Evolutionary conservation across 2,113 vertebrate species (phyloP).

Genomic region (Brachyhypopomus gauderio): DNA sequence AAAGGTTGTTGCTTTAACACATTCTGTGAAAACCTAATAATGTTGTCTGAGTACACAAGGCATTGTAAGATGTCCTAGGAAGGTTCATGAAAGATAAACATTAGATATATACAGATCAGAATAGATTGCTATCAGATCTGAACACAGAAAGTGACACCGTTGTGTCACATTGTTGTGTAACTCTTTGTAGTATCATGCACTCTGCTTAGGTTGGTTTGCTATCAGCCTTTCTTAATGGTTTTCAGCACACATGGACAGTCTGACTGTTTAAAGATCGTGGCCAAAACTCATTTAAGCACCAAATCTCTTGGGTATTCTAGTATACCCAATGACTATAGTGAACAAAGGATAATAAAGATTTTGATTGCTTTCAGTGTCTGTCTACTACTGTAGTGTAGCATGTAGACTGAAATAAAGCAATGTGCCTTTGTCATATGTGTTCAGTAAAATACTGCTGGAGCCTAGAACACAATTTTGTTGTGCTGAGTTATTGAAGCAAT

Average conservation of each 20-base stretch:
- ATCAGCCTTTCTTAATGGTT: background rate
- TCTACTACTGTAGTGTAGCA: too few relatives aligned
- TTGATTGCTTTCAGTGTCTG: too few relatives aligned
- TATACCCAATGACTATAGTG: background rate
- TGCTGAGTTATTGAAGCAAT: background rate
- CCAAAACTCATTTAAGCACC: background rate
- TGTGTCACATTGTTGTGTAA: background rate
- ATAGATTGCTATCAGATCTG: constrained; percentile 8
- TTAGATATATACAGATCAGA: constrained; percentile 13
- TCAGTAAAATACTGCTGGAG: too few relatives aligned
- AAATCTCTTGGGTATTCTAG: background rate
- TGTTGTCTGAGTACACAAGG: constrained; percentile 5
- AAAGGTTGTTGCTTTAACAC: constrained; percentile 4
- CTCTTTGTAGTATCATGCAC: background rate
- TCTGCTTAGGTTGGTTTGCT: background rate
- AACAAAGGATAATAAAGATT: background rate
- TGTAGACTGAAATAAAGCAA: too few relatives aligned
- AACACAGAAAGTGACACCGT: background rate
- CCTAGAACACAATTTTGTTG: too few relatives aligned
- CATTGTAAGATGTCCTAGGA: constrained; percentile 7
- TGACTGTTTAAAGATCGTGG: background rate
- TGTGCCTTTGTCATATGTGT: too few relatives aligned
- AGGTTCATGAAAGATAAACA: constrained; percentile 8
- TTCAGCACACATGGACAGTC: background rate
- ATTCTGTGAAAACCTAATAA: constrained; percentile 17